Evolutionary conservation across 1,140 invertebrate species (phyloP), one percentile per base, ranked within the genome.

Genomic region (Linepithema humile): DNA sequence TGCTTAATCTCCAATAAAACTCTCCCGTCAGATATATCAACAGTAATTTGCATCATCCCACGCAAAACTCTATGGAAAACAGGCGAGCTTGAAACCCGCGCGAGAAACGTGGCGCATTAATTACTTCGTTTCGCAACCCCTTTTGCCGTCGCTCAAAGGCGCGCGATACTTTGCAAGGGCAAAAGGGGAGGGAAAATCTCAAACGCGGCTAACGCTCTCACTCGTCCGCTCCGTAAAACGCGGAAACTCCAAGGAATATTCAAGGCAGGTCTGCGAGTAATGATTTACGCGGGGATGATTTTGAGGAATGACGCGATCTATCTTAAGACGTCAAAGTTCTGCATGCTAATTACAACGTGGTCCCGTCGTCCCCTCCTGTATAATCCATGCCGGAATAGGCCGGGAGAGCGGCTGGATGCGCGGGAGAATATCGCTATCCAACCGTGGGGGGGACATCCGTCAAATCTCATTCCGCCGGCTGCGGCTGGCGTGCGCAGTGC

Each of bases 1-100:
- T 43, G 43, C 43, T 78, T 78, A 78, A 78, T 69, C n/a, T 69
- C 75, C 35, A 78, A 78, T 78, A 69, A 78, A 69, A 78, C 48
- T 78, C 45, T 29, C 17, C 32, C 43, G 75, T 45, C 17, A 43
- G 64, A 57, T 80, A 32, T 23, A 40, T 80, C 48, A 70, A 80
- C 43, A 55, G 48, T 70, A 80, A 80, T 80, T 70, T 70, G 48
- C 35, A 69, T 80, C 75, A 53, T 26, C 48, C 23, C 17, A 35
- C 26, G 78, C 29, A 64, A 74, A 59, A 72, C 67, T 82, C 26
- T 7, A 15, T 38, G 40, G 40, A 60, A 82, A 74, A 82, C 29
- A 57, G 69, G 26, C 40, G 50, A 12, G 45, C 15, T 35, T 17
- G 40, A 48, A 67, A 6, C 48, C 35, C 45, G 72, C 53, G 75